These are phyloP conservation scores for Pardalotus punctatus DNA, from an alignment of 2,113 vertebrate species.

Conservation along the genomic window DNA sequence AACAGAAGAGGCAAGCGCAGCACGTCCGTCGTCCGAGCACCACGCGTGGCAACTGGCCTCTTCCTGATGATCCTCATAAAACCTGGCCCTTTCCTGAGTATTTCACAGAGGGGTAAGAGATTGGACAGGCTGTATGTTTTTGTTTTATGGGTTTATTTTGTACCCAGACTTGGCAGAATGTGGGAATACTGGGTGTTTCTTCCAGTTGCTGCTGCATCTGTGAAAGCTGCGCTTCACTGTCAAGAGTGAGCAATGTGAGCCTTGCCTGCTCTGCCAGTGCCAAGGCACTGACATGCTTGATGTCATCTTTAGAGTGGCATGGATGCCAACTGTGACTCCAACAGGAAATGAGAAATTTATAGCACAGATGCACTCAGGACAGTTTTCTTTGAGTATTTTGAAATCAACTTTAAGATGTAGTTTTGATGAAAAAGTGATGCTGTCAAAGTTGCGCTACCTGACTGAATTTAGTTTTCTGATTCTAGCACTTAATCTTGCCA, in stretches of 20 bases:
- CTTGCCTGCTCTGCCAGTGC: background rate
- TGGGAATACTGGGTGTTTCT: background rate
- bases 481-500: background rate
- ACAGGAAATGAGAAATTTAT: background rate
- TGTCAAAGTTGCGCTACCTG: background rate
- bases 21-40: conserved; percentile 89
- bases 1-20: conserved; percentile 94
- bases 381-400: background rate
- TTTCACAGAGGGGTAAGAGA: conserved; percentile 91
- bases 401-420: background rate
- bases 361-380: background rate
- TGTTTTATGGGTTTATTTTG: rapidly evolving
- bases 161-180: background rate
- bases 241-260: background rate
- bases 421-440: background rate
- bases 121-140: rapidly evolving
- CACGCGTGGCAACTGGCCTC: conserved; percentile 89
- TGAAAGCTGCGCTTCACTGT: background rate
- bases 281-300: background rate
- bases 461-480: background rate
- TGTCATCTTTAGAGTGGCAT: background rate
- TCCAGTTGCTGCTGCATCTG: background rate
- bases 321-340: rapidly evolving
- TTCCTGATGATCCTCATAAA: conserved; percentile 90
- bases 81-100: conserved; percentile 95